phyloP scores from a whole-genome alignment of 2,797 vertebrate species.

The Bucorvus abyssinicus region DNA sequence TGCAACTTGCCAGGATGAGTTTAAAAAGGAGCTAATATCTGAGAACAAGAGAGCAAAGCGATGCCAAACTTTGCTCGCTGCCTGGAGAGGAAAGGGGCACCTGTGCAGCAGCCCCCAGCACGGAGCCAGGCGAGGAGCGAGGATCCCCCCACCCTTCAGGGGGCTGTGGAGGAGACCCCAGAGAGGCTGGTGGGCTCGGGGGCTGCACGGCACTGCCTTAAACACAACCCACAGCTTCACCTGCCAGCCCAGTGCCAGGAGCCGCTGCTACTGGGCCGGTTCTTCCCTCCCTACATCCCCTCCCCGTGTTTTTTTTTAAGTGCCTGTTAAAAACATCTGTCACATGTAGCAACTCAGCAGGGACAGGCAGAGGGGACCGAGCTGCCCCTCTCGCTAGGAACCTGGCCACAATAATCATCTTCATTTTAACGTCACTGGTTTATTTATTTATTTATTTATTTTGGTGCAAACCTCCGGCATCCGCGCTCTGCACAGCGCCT shows the following conservation, averaged over 20 bases:
- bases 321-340: background rate
- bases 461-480: background rate
- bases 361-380: background rate
- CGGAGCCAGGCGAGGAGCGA: background rate
- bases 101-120: background rate
- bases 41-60: background rate
- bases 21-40: background rate
- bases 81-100: background rate
- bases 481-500: conserved; percentile 40
- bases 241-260: background rate
- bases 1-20: background rate
- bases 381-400: fast-evolving
- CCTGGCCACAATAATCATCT: background rate
- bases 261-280: fast-evolving
- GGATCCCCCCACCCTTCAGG: no score
- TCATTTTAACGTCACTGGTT: background rate
- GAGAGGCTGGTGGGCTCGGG: fast-evolving
- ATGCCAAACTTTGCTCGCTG: background rate
- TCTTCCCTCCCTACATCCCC: background rate
- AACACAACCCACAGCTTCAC: background rate
- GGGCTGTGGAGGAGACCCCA: background rate
- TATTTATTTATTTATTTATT: conserved; percentile 25
- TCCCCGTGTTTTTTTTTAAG: background rate
- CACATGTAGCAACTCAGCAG: fast-evolving
- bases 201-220: background rate